Evolutionary conservation across 2,888 invertebrate genomes (phyloP), one percentile per base, ranked within the genome.

Genomic region (Drosophila putrida): DNA sequence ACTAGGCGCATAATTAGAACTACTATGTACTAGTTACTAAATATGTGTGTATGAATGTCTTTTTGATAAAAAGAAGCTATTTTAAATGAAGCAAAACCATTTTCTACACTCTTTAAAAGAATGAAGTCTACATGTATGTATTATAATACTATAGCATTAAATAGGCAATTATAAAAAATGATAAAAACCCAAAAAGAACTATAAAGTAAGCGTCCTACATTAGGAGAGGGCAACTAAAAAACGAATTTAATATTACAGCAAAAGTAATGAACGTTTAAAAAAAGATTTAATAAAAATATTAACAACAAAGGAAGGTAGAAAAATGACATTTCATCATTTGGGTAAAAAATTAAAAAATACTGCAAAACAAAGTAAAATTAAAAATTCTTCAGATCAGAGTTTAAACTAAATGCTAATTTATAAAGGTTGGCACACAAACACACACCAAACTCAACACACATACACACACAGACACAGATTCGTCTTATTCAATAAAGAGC

Each of bases 51-150:
- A 82, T 89, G 71, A 66, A 85, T 89, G 89, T 89, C 89, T 89
- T 85, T 85, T 85, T 85, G 89, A 85, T 85, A 85, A 85, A 89
- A 88, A 88, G 88, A 89, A 79, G 88, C 88, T 85, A 85, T 85
- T 85, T 85, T 85, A 85, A 82, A 84, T 15, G 82, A 88, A 78
- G 49, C 62, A 65, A 82, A 86, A 81, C 66, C 85, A 89, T 89
- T 85, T 85, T 85, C 85, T 85, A 85, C 89, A 89, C 88, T 85
- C 85, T 85, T 85, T 89, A 88, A 89, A 88, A 89, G 89, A 84
- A 79, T 84, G 88, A 84, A 87, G 66, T 88, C 89, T 89, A 88
- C 88, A 75, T 85, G 83, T 86, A 85, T 85, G 88, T 83, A 88
- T 77, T 74, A 88, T 85, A 75, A 87, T 82, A 84, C 88, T 75